phyloP scores from a whole-genome alignment of 2,113 vertebrate genomes.

The Nothoprocta pentlandii region DNA sequence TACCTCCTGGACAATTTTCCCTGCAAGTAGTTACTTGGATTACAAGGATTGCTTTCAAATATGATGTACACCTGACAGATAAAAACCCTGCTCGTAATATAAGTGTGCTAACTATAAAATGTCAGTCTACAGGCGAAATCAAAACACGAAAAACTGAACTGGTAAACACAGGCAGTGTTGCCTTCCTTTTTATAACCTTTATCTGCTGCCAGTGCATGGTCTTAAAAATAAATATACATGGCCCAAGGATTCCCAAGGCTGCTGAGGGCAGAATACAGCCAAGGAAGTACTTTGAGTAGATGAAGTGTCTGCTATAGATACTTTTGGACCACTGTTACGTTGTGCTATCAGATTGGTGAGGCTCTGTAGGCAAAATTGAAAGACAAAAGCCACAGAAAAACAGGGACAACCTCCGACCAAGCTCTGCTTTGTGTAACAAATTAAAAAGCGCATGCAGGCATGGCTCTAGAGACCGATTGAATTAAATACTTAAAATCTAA shows the following conservation, averaged over 20 bases:
- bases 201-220: background rate
- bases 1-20: background rate
- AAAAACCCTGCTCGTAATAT: background rate
- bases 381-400: background rate
- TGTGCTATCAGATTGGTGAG: background rate
- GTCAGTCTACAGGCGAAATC: background rate
- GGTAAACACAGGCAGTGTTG: background rate
- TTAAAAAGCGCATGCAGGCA: background rate
- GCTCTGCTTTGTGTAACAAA: background rate
- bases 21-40: background rate
- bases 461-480: rapidly evolving
- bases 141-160: background rate
- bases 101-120: background rate
- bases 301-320: background rate
- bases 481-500: background rate
- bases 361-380: background rate
- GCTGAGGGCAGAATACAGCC: background rate
- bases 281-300: background rate
- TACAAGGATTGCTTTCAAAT: rapidly evolving
- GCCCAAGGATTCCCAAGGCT: background rate
- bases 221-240: constrained; percentile 29
- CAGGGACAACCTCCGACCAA: rapidly evolving
- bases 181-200: constrained; percentile 35
- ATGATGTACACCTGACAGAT: rapidly evolving
- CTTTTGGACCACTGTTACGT: background rate